These are phyloP conservation scores for Scaeva pyrastri DNA, from an alignment of 2,888 invertebrate species.

Conservation along the genomic window DNA sequence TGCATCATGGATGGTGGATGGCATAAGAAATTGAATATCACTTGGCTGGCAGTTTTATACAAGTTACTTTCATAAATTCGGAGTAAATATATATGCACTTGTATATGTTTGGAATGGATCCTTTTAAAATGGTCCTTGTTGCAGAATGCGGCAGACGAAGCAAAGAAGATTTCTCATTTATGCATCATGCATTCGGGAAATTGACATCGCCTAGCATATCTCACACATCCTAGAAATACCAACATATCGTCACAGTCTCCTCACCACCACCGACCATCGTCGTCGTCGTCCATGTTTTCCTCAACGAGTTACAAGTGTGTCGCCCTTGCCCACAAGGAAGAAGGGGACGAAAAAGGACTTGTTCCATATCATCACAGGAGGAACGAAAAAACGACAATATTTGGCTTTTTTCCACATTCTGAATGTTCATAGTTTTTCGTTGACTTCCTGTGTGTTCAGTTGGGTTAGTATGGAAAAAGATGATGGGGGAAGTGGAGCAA, in stretches of 20 bases:
- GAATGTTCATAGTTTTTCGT: conserved; percentile 4
- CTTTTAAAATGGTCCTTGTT: conserved; percentile 54
- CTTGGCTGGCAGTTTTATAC: conserved; percentile 64
- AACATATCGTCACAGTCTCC: not conserved
- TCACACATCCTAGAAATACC: conserved; percentile 33
- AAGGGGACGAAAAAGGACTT: conserved; percentile 54
- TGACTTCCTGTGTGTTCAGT: conserved; percentile 16
- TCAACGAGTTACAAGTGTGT: conserved; percentile 32
- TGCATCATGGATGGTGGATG: too few relatives aligned
- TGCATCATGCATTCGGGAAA: conserved; percentile 71
- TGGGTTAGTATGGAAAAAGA: conserved; percentile 26
- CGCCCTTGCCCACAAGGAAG: too few relatives aligned
- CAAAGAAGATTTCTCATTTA: conserved; percentile 65
- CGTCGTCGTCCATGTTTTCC: conserved; percentile 3
- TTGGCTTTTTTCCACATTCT: conserved; percentile 8
- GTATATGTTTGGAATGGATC: conserved; percentile 9
- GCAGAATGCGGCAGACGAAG: conserved; percentile 4
- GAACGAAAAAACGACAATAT: conserved; percentile 6
- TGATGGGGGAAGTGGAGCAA: conserved; percentile 34
- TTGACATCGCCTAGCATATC: conserved; percentile 66
- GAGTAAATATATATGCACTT: too few relatives aligned
- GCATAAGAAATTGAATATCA: conserved; percentile 65
- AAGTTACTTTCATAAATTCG: conserved; percentile 54
- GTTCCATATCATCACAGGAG: conserved; percentile 25
- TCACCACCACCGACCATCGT: not conserved